Evolutionary conservation across 2,888 invertebrate genomes (phyloP).

Genomic region (Choristoneura rosaceana): DNA sequence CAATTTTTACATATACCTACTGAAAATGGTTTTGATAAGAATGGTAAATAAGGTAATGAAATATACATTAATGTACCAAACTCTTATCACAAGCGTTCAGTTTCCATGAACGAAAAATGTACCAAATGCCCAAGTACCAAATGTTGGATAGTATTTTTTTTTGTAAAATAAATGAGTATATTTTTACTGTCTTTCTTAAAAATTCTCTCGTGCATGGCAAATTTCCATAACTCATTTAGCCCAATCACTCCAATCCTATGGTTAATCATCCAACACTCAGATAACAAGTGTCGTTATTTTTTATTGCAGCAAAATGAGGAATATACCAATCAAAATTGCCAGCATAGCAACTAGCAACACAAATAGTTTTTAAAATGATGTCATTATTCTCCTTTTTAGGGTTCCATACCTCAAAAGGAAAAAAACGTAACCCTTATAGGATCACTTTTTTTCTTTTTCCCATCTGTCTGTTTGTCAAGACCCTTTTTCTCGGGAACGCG

Average conservation of each 20-base stretch:
- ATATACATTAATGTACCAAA: constrained; percentile 1
- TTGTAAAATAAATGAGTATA: no score
- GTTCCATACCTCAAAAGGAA: no score
- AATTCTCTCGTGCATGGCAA: no score
- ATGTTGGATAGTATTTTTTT: no score
- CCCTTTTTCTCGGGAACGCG: no score
- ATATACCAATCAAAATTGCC: not conserved
- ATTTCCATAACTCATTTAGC: not conserved
- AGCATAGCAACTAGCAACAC: not conserved
- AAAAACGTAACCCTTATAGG: no score
- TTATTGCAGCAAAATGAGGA: not conserved
- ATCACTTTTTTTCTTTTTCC: no score
- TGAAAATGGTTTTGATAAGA: not conserved
- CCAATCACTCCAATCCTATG: not conserved
- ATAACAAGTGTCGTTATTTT: not conserved
- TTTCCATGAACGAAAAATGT: not conserved
- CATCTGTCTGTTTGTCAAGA: no score
- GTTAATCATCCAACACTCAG: not conserved
- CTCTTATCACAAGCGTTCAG: not conserved
- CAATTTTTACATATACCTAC: not conserved
- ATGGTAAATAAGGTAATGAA: not conserved
- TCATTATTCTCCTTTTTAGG: not conserved
- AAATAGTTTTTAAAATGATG: not conserved
- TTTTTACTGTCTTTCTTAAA: no score
- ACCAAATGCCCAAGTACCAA: not conserved